phyloP scores from a whole-genome alignment of 2,113 vertebrate genomes.

The Lethenteron reissneri region DNA sequence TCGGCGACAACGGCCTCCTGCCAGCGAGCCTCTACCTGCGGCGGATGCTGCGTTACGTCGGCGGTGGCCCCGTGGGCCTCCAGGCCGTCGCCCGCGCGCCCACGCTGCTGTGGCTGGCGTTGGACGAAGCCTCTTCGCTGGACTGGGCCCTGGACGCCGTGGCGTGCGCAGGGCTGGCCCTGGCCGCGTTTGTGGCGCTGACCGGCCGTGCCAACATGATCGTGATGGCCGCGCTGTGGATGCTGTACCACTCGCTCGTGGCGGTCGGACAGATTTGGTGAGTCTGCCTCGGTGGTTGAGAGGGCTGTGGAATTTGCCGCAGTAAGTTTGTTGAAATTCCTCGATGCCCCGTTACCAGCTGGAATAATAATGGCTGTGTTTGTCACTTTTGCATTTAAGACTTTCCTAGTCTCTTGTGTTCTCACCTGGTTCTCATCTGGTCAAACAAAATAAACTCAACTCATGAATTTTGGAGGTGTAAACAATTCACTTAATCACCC shows the following conservation, averaged over 20 bases:
- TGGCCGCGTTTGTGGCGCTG: constrained; percentile 40
- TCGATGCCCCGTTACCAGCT: no score
- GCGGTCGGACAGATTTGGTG: constrained; percentile 81
- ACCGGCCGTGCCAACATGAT: constrained; percentile 60
- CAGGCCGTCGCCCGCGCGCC: neutral
- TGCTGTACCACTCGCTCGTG: constrained; percentile 64
- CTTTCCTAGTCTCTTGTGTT: no score
- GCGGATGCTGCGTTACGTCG: constrained; percentile 42
- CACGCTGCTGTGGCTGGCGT: neutral
- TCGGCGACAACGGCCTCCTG: constrained; percentile 52
- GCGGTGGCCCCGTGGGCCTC: constrained; percentile 13
- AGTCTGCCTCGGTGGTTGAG: constrained; percentile 15
- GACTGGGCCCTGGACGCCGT: neutral
- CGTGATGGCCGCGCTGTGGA: constrained; percentile 56
- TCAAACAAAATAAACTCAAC: no score
- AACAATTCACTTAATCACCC: no score
- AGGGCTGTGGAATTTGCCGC: no score
- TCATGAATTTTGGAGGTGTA: no score
- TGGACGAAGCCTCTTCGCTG: constrained; percentile 1
- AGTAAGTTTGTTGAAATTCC: no score
- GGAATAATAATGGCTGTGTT: no score
- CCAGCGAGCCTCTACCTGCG: constrained; percentile 42
- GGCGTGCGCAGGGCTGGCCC: constrained; percentile 28
- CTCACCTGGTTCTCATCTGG: no score
- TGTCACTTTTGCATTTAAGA: no score